phyloP scores from a whole-genome alignment of 2,113 vertebrate species.

The Falco punctatus region DNA sequence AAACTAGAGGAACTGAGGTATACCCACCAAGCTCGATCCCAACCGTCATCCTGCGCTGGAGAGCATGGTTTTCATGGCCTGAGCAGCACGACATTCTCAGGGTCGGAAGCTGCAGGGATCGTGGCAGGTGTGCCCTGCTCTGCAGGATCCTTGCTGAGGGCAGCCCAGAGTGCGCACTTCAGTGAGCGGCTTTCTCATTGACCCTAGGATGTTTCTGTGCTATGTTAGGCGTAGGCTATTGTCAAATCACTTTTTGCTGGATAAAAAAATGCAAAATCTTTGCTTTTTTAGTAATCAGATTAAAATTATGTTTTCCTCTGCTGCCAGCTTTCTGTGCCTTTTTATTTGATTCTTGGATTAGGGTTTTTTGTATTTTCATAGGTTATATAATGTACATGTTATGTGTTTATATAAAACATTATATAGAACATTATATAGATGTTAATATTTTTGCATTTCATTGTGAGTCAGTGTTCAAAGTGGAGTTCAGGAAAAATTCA shows the following conservation, averaged over 20 bases:
- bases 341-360: not conserved
- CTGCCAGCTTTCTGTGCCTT: not conserved
- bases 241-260: not conserved
- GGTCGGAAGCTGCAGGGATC: not conserved
- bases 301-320: not conserved
- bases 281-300: not conserved
- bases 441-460: not conserved
- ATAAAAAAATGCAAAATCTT: no score
- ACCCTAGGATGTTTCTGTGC: not conserved
- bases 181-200: not conserved
- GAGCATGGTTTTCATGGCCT: not conserved
- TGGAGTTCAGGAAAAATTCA: not conserved
- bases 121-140: not conserved
- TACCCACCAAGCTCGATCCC: not conserved
- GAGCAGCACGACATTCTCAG: fast-evolving
- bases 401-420: not conserved
- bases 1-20: not conserved
- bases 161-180: fast-evolving
- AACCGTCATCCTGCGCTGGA: not conserved
- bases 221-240: not conserved
- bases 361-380: not conserved
- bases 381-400: not conserved
- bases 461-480: not conserved
- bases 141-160: not conserved
- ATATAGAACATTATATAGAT: no score